These are phyloP conservation scores for Corythornis madagascariensis DNA, from an alignment of 2,113 vertebrate genomes.

Conservation along the genomic window DNA sequence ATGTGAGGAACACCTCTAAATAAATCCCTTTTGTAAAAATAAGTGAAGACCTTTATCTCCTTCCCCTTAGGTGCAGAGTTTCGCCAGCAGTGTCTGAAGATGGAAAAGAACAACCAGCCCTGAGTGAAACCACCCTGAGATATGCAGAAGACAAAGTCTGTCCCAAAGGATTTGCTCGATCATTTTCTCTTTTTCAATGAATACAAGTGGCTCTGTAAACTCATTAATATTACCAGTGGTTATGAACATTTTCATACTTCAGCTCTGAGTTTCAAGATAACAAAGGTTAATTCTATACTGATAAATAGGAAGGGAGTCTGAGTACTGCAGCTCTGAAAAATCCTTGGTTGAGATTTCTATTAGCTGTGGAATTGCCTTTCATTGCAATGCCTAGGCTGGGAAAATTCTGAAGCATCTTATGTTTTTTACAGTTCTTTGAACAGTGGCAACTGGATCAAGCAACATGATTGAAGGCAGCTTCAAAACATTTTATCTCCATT, in stretches of 20 bases:
- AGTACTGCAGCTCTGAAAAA: not conserved
- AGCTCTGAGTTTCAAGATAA: not conserved
- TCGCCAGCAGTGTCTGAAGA: not conserved
- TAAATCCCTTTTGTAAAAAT: slow-evolving; percentile 7
- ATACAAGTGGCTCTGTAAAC: not conserved
- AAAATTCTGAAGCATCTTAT: not conserved
- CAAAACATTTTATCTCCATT: not conserved
- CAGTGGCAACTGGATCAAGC: not conserved
- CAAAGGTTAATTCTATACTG: not conserved
- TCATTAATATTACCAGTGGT: not conserved
- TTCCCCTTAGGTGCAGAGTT: not conserved
- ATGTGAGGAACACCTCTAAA: slow-evolving; percentile 3
- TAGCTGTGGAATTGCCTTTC: not conserved
- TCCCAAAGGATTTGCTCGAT: not conserved
- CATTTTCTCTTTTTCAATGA: not conserved
- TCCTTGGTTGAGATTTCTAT: not conserved
- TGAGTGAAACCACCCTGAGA: not conserved
- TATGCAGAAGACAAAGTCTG: not conserved
- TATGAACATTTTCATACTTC: not conserved
- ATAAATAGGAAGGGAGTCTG: not conserved
- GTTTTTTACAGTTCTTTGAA: slow-evolving; percentile 11
- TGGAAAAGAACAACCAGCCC: not conserved
- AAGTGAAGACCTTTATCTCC: not conserved
- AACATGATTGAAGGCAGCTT: not conserved
- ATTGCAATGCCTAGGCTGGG: not conserved